These are phyloP conservation scores for Tokudaia muenninki DNA, from an alignment of 2,797 vertebrate species.

Conservation along the genomic window DNA sequence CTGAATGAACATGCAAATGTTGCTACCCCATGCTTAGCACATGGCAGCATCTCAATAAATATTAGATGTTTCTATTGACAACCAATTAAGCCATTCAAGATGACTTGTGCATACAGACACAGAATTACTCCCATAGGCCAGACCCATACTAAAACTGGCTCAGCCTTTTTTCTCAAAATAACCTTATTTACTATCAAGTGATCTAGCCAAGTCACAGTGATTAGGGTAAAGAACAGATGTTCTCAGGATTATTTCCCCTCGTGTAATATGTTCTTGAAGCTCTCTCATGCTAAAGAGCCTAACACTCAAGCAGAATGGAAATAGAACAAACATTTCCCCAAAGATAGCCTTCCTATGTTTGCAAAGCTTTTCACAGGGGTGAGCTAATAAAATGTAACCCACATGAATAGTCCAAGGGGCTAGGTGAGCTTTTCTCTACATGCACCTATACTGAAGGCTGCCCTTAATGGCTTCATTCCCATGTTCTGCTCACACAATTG, in stretches of 20 bases:
- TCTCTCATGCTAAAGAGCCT: conserved; percentile 54
- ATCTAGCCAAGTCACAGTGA: conserved; percentile 68
- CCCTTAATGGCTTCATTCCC: neutral
- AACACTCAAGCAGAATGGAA: conserved; percentile 50
- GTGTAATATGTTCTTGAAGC: conserved; percentile 53
- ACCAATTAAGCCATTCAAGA: conserved; percentile 69
- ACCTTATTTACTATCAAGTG: conserved; percentile 74
- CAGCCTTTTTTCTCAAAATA: conserved; percentile 65
- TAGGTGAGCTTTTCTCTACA: conserved; percentile 47
- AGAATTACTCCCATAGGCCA: conserved; percentile 7
- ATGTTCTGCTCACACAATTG: conserved; percentile 38
- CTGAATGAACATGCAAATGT: conserved; percentile 56
- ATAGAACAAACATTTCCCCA: conserved; percentile 59
- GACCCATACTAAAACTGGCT: conserved; percentile 35
- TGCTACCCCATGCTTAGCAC: conserved; percentile 65
- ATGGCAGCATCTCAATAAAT: conserved; percentile 76
- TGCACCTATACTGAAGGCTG: neutral
- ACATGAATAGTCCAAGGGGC: conserved; percentile 25
- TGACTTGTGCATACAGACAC: conserved; percentile 47
- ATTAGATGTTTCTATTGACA: conserved; percentile 78
- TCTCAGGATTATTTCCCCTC: conserved; percentile 72
- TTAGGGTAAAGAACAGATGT: conserved; percentile 71
- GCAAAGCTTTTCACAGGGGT: conserved; percentile 28
- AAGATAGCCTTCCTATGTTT: conserved; percentile 50
- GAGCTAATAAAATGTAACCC: neutral